These are phyloP conservation scores for Intellagama lesueurii DNA, from an alignment of 2,797 vertebrate genomes.

Conservation along the genomic window DNA sequence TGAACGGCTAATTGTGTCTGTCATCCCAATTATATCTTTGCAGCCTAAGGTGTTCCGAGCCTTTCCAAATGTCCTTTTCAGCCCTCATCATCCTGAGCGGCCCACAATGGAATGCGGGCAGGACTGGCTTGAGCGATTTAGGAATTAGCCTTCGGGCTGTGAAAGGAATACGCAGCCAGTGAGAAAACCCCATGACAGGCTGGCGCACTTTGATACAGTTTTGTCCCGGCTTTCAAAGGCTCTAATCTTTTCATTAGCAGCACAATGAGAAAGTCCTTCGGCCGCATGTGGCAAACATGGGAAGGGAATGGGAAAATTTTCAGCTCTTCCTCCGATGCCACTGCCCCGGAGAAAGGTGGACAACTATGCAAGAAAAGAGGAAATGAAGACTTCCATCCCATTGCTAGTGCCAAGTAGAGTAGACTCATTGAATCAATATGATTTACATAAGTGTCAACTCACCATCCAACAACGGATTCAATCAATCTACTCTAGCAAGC, in stretches of 20 bases:
- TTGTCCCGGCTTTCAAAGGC: constrained; percentile 50
- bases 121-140: constrained; percentile 75
- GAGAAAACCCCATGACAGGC: constrained; percentile 67
- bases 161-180: constrained; percentile 75
- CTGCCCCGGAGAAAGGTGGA: no score
- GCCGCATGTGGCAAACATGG: background rate
- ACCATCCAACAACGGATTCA: no score
- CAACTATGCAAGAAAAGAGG: no score
- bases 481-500: no score
- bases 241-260: constrained; percentile 69
- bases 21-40: constrained; percentile 63
- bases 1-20: constrained; percentile 53
- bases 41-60: constrained; percentile 34
- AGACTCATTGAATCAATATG: no score
- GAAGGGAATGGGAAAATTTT: background rate
- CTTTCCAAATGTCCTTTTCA: constrained; percentile 52
- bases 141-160: constrained; percentile 80
- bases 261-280: background rate
- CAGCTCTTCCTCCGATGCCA: no score
- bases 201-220: constrained; percentile 71
- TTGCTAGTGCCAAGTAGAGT: no score
- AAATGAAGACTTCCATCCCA: no score
- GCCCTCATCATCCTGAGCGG: constrained; percentile 79
- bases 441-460: no score
- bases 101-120: constrained; percentile 70